Percentiles rank a stretch among this genome's conserved stretches.
Conservation (phyloP, 2,797 vertebrate genomes). For the Anguilla pacifica region DNA sequence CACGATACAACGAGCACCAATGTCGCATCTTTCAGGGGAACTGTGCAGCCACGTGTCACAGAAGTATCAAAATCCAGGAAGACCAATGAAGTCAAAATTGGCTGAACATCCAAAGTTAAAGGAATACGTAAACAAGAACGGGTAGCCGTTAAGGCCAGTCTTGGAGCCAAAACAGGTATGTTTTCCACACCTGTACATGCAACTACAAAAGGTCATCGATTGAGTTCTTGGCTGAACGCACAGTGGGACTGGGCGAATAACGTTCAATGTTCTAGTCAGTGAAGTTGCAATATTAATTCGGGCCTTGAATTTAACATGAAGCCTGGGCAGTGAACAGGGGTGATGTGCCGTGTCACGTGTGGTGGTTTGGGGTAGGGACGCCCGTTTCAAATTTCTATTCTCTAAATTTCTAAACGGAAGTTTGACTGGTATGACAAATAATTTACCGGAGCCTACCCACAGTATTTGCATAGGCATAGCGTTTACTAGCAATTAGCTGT, state of each 20-base stretch:
- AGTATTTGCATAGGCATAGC: too few relatives aligned
- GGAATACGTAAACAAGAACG: background rate
- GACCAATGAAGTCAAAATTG: background rate
- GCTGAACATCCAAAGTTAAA: background rate
- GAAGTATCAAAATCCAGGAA: background rate
- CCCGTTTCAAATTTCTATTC: too few relatives aligned
- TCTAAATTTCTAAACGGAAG: too few relatives aligned
- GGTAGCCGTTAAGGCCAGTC: background rate
- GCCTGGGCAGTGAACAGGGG: background rate
- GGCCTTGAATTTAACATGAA: background rate
- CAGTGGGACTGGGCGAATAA: background rate
- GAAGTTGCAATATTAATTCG: background rate
- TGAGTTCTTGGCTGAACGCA: background rate
- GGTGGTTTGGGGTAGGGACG: too few relatives aligned
- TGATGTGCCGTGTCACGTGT: too few relatives aligned
- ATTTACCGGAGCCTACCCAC: too few relatives aligned
- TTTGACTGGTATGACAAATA: too few relatives aligned
- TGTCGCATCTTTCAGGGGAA: background rate
- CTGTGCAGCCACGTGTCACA: background rate
- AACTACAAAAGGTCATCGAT: background rate
- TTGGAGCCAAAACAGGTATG: background rate
- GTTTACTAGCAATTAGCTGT: too few relatives aligned
- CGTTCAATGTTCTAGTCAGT: background rate
- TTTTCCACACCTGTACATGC: background rate
- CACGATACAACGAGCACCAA: background rate